Percentiles rank a stretch among this genome's conserved stretches.
These are phyloP conservation scores for Oscheius sp. DNA, from an alignment of 2,888 invertebrate species.

Conservation along the genomic window DNA sequence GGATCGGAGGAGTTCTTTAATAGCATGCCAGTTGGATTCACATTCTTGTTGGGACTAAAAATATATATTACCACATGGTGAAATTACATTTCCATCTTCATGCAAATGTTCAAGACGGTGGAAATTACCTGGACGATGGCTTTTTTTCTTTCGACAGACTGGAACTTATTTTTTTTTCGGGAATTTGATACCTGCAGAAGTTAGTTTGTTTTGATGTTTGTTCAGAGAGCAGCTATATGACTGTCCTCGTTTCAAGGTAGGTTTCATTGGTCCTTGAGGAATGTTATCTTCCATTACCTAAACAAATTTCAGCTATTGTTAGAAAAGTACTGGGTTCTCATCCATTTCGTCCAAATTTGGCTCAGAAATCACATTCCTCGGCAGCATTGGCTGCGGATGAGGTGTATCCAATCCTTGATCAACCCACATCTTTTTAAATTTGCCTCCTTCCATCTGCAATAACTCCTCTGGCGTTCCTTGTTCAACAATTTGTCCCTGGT, in stretches of 20 bases:
- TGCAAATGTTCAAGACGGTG: background rate
- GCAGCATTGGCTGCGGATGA: constrained; percentile 10
- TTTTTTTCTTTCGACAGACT: constrained; percentile 4
- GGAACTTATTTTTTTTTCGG: no score
- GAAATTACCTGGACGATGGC: constrained; percentile 1
- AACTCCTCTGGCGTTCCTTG: constrained; percentile 65
- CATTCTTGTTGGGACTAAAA: constrained; percentile 42
- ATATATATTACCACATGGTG: background rate
- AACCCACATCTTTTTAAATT: constrained; percentile 14
- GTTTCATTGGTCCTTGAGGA: background rate
- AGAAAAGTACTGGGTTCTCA: background rate
- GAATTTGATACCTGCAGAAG: background rate
- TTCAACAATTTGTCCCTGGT: constrained; percentile 65
- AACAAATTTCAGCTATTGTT: background rate
- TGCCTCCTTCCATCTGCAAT: constrained; percentile 31
- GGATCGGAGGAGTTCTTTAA: constrained; percentile 47
- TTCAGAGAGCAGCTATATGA: constrained; percentile 13
- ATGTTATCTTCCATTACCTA: background rate
- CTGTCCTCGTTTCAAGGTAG: background rate
- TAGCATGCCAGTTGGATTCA: constrained; percentile 36
- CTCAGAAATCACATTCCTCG: background rate
- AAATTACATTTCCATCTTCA: constrained; percentile 9
- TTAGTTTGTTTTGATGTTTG: constrained; percentile 1
- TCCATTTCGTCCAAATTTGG: constrained; percentile 7
- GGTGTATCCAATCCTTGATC: constrained; percentile 16